These are phyloP conservation scores for Vicugna pacos DNA, from an alignment of 2,113 vertebrate species.

Conservation along the genomic window DNA sequence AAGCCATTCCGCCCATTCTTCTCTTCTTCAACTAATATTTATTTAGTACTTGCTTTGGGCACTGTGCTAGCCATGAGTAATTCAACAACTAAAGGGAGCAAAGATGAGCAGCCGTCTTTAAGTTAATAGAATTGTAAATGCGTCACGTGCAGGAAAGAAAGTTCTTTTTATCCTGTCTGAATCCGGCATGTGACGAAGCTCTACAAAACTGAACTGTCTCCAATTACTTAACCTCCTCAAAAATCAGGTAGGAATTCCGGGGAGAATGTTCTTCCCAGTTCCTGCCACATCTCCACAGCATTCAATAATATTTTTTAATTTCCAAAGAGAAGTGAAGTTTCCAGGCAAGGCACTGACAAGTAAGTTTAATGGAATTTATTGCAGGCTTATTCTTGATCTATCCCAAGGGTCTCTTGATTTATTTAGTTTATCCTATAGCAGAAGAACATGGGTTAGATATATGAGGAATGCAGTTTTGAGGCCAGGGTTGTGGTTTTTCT, in stretches of 20 bases:
- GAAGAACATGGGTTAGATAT: constrained; percentile 81
- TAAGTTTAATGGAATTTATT: constrained; percentile 86
- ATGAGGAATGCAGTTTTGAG: constrained; percentile 83
- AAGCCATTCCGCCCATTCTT: neutral
- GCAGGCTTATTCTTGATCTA: constrained; percentile 83
- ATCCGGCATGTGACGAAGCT: neutral
- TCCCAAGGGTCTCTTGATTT: constrained; percentile 87
- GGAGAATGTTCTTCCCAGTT: constrained; percentile 75
- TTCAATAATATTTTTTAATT: constrained; percentile 75
- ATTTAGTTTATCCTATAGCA: constrained; percentile 85
- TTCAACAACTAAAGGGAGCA: constrained; percentile 48
- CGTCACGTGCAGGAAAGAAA: neutral
- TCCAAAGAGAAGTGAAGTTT: constrained; percentile 85
- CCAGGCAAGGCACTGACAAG: constrained; percentile 85
- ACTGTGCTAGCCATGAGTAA: constrained; percentile 19
- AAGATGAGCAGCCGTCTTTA: neutral
- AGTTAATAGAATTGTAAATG: neutral
- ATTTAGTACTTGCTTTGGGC: neutral
- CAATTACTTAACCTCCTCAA: constrained; percentile 64
- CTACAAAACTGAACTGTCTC: constrained; percentile 70
- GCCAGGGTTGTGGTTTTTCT: constrained; percentile 85
- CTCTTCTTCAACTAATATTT: neutral
- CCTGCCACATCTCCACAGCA: constrained; percentile 62
- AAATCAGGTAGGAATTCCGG: constrained; percentile 77
- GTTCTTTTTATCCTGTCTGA: constrained; percentile 48